phyloP scores from a whole-genome alignment of 2,797 vertebrate genomes.

The Propithecus perrieri region DNA sequence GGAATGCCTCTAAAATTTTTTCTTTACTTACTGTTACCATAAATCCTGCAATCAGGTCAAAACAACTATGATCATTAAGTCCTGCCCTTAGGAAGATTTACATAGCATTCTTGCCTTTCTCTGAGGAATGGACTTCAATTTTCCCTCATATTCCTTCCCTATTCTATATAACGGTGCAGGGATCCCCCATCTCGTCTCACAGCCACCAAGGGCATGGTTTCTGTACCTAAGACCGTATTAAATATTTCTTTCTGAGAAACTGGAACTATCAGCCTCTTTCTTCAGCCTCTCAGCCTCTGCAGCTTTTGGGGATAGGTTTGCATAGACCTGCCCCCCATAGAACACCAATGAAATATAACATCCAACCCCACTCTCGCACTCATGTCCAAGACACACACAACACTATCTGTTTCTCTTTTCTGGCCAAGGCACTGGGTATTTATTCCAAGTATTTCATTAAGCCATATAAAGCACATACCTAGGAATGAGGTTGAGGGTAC shows the following conservation, averaged over 20 bases:
- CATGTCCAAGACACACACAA: neutral
- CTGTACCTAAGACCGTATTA: neutral
- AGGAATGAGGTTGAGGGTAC: neutral
- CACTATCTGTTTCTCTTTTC: neutral
- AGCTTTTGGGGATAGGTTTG: neutral
- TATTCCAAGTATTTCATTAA: neutral
- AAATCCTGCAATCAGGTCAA: neutral
- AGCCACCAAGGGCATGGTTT: neutral
- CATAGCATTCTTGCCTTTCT: neutral
- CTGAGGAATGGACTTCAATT: neutral
- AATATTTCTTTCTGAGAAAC: neutral
- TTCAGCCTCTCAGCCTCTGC: neutral
- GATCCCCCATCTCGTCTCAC: neutral
- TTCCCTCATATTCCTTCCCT: neutral
- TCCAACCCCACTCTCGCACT: neutral
- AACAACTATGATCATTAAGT: neutral
- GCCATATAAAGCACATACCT: neutral
- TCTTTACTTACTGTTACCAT: neutral
- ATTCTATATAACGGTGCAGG: neutral
- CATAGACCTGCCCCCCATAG: neutral
- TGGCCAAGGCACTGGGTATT: neutral
- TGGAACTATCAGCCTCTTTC: neutral
- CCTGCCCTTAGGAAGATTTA: neutral
- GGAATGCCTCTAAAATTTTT: no score
- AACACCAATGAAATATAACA: neutral